Evolutionary conservation across 2,888 invertebrate species (phyloP), one percentile per base, ranked within the genome.

Genomic region (Lordiphosa fenestrarum): DNA sequence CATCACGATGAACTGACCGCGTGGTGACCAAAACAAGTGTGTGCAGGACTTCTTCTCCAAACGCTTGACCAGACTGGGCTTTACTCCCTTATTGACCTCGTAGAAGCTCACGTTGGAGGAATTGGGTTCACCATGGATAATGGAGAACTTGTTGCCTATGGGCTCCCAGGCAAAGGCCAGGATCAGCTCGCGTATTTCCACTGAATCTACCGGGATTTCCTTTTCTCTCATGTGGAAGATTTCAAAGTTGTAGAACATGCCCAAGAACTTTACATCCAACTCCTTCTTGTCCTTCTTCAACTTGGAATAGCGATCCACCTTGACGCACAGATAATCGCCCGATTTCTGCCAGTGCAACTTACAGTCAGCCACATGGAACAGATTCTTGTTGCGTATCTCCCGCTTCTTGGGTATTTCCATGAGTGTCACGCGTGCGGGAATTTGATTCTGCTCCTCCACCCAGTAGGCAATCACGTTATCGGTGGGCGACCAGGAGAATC

Each of bases 301-400:
- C 91, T 98, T 98, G 3, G 95, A 94, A 89, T 92, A 93, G n/a
- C 93, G 91, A 88, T 96, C 96, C 0, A 96, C 89, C 91, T 99
- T 98, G 0, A 99, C 98, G 83, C 99, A 98, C 23, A 99, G 91
- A 88, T 98, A 98, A 88, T 99, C 98, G 0, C 99, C 99, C 21
- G 94, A 95, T 90, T 98, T 98, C 90, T 99, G 99, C 99, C 99
- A 99, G 89, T 98, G 98, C 88, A 99, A 96, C 85, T 98, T 97
- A 88, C 98, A 98, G 88, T 98, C 98, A 0, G 98, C 98, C 0
- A 99, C 99, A 67, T 96, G 98, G 92, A 99, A 99, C 56, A 99
- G 91, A 89, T 98, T 99, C 89, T 98, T 98, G 69, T 96, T 96
- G 71, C 98, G 93, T 39, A 94, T 93, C 90, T 97, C 97, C 48